Evolutionary conservation across 1,140 invertebrate genomes (phyloP), one percentile per base, ranked within the genome.

Genomic region (Bursaphelenchus mucronatus): DNA sequence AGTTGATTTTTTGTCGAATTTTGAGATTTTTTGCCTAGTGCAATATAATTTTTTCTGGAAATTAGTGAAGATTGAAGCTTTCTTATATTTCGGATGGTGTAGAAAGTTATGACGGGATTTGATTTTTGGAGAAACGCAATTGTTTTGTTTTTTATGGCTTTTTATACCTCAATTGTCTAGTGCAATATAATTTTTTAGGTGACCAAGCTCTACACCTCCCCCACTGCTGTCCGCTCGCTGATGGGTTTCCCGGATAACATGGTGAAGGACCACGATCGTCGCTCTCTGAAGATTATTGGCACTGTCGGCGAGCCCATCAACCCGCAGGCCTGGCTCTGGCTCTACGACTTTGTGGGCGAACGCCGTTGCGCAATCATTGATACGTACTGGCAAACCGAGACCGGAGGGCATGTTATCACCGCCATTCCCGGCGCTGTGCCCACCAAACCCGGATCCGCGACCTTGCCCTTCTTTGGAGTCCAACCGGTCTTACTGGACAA

Each of bases 301-400:
- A 94, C 91, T 53, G 94, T 97, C 0, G 87, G 94, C 11, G 94
- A 98, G 81, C 95, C 94, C 3, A 97, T 98, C 53, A 97, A 98
- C 82, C 89, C 92, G 0, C 92, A 96, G 82, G 94, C 94, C 1
- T 98, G 95, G 95, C 79, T 91, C 13, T 98, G 94, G 95, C 96
- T 95, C 82, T 89, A 96, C 82, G 87, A 88, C 68, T 79, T 90
- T 6, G 87, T 97, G 1, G 94, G 94, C 6, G 63, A 78, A 45
- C 39, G 52, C 15, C 46, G 62, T 7, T 72, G 71, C 45, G 90
- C 92, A 53, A 91, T 98, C 78, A 90, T 91, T 0, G 95, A 99
- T 78, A 99, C 95, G 0, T 99, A 94, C 83, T 98, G 94, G 94
- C 94, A 97, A 83, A 97, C 95, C 0, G 94, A 98, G 86, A 97